Conservation (phyloP, 2,888 invertebrate species). For the Fissipunctia ypsillon region DNA sequence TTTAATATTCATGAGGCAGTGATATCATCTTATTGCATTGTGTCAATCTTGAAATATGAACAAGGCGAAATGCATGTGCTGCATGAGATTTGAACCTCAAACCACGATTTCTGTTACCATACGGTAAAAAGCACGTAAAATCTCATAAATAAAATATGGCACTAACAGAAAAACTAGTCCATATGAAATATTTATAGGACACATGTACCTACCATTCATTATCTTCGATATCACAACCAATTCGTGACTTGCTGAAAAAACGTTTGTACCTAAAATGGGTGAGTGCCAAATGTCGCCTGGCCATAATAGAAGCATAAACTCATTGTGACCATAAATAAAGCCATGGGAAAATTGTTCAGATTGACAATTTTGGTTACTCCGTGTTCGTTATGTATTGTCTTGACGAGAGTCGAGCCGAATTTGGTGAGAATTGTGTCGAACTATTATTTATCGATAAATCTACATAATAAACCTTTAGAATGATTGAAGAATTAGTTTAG, state of each 20-base stretch:
- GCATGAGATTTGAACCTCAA: background rate
- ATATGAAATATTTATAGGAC: constrained; percentile 29
- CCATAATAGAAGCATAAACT: constrained; percentile 38
- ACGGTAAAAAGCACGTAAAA: background rate
- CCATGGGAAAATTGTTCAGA: constrained; percentile 47
- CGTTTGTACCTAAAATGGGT: constrained; percentile 23
- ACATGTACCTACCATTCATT: constrained; percentile 24
- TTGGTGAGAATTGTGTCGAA: constrained; percentile 6
- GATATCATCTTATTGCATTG: constrained; percentile 23
- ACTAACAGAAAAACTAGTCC: constrained; percentile 8
- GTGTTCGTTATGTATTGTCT: constrained; percentile 38
- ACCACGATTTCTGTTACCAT: background rate
- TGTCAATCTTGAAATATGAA: constrained; percentile 12
- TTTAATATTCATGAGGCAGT: constrained; percentile 8
- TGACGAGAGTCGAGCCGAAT: constrained; percentile 12
- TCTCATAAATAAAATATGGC: background rate
- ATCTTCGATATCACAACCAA: constrained; percentile 29
- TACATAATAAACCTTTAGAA: constrained; percentile 1
- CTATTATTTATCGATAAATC: background rate
- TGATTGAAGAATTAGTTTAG: background rate
- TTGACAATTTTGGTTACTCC: constrained; percentile 38
- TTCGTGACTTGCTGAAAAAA: constrained; percentile 38
- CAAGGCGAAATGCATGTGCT: background rate
- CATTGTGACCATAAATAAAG: constrained; percentile 39
- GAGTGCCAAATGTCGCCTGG: constrained; percentile 26